Conservation (phyloP, 2,797 vertebrate species). For the Chrysocyon brachyurus region DNA sequence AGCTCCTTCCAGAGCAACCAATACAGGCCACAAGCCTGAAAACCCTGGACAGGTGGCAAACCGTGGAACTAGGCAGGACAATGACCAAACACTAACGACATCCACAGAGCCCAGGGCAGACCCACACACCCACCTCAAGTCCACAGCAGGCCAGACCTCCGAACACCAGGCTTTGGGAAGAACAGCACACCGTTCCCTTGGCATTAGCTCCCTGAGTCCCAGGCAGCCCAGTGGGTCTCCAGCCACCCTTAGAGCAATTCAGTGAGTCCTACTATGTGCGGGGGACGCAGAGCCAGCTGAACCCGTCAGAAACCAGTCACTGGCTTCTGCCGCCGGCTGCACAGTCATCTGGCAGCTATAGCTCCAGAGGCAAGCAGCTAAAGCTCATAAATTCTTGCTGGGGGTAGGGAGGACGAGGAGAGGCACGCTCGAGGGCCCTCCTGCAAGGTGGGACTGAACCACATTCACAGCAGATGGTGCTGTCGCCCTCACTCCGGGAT, state of each 20-base stretch:
- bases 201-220: background rate
- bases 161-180: background rate
- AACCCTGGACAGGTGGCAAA: background rate
- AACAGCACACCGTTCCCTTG: background rate
- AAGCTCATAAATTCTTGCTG: background rate
- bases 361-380: background rate
- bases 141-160: background rate
- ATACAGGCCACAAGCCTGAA: background rate
- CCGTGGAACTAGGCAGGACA: background rate
- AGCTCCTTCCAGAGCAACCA: background rate
- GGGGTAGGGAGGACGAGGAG: background rate
- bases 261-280: background rate
- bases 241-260: background rate
- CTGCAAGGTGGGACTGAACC: constrained; percentile 65
- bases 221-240: accelerated
- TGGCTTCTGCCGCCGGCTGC: background rate
- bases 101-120: background rate
- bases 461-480: constrained; percentile 79
- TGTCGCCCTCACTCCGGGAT: constrained; percentile 73
- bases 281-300: background rate
- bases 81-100: background rate
- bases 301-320: background rate
- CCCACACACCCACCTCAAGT: background rate
- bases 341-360: background rate
- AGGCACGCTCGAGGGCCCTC: background rate